These are phyloP conservation scores for Tupaia tana DNA, from an alignment of 2,113 vertebrate species.

Conservation along the genomic window DNA sequence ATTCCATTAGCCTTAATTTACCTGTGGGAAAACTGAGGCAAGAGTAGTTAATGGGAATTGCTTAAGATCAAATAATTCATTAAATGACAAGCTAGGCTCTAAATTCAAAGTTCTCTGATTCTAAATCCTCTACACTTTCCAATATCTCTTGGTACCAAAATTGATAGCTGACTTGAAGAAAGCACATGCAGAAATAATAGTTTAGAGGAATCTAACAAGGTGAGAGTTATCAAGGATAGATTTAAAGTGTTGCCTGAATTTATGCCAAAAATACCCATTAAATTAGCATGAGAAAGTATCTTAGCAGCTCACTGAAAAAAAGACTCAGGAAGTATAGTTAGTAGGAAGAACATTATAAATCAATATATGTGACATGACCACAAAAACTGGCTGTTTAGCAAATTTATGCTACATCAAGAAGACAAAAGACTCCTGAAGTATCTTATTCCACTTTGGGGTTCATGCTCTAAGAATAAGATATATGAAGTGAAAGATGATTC, in stretches of 20 bases:
- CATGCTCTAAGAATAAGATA: background rate
- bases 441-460: background rate
- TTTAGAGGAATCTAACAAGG: conserved; percentile 26
- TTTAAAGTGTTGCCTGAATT: background rate
- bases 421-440: background rate
- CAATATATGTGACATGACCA: background rate
- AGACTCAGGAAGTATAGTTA: background rate
- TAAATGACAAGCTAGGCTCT: background rate
- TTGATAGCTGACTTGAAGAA: background rate
- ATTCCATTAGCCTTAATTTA: background rate
- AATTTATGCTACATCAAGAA: background rate
- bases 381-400: background rate
- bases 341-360: conserved; percentile 37
- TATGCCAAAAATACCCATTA: background rate
- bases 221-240: conserved; percentile 13
- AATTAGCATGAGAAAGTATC: background rate
- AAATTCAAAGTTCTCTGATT: conserved; percentile 30
- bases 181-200: background rate
- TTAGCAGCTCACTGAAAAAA: background rate
- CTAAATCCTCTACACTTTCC: background rate
- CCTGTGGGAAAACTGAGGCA: conserved; percentile 20
- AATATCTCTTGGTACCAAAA: background rate
- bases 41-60: background rate
- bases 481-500: background rate
- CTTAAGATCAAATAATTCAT: background rate